Base-by-base conservation (phyloP, 23 tunicate species). In the Diplosoma virens region DNA sequence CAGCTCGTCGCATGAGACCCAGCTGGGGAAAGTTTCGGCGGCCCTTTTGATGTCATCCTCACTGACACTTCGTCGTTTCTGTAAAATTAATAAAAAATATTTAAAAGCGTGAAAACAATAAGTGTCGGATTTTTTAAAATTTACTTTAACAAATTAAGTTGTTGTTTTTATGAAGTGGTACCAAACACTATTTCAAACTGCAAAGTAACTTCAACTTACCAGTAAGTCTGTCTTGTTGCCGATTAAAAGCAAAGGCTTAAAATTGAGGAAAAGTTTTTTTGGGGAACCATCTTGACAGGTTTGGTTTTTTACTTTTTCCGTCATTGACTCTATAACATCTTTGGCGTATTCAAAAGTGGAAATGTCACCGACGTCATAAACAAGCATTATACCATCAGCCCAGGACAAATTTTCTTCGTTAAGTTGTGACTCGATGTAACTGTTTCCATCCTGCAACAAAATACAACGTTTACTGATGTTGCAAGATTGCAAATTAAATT, bases 331-430 rank as follows among this genome's bases (percentile, higher is more conserved):
- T 1, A 78, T 78, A 28, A 78, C 63, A 16, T 65, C 26, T 48
- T 64, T 37, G 1, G 83, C 83, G 29, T 78, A 64, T 5, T 46
- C 7, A 14, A 64, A 78, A 5, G 83, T 78, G 0, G 23, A 23
- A 18, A 47, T 30, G 37, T 78, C 58, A 1, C 83, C 83, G 17
- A 78, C 83, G 29, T 78, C 83, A 31, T 78, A 78, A 0, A 78
- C 83, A 1, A 78, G 52, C 52, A 78, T 78, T 3, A 78, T 63
- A 24, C 83, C 83, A 30, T 78, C 83, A 2, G 83, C 83, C 83
- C 83, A 78, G 14, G 27, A 37, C 28, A 78, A 61, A 27, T 78
- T 78, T 64, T 45, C 61, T 27, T 78, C 74, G 3, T n/a, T 60
- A 22, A 76, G 27, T 67, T 67, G 74, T 3, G 50, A 17, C 21